phyloP scores from a whole-genome alignment of 2,888 invertebrate genomes.

The Cephus sareptanus region DNA sequence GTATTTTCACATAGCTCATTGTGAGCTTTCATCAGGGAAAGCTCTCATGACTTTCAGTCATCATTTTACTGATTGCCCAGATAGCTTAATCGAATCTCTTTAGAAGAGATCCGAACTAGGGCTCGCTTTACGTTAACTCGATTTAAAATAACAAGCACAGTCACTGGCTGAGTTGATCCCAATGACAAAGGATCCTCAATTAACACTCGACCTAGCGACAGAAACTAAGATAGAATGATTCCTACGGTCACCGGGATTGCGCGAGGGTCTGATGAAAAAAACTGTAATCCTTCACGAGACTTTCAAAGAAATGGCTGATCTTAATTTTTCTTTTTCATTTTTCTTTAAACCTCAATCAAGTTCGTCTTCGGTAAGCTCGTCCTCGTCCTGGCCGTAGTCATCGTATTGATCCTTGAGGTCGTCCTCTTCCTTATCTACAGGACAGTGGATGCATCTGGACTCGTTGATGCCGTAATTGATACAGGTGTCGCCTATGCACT shows the following conservation, averaged over 20 bases:
- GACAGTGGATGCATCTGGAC: constrained; percentile 72
- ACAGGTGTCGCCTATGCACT: constrained; percentile 90
- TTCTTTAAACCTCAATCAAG: constrained; percentile 33
- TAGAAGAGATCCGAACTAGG: background rate
- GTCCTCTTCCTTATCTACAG: constrained; percentile 52
- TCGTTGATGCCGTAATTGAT: constrained; percentile 91
- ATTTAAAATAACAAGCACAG: background rate
- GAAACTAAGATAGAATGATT: background rate
- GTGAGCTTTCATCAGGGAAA: background rate
- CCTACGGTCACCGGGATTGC: background rate
- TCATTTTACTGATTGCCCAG: background rate
- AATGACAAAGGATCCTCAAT: background rate
- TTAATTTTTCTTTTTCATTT: background rate
- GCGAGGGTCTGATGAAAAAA: background rate
- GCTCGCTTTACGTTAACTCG: background rate
- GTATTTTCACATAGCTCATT: background rate
- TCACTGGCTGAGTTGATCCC: background rate
- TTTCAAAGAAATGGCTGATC: background rate
- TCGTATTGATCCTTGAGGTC: constrained; percentile 65
- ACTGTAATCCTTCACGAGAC: background rate
- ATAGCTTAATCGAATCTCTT: background rate
- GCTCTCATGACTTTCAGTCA: background rate
- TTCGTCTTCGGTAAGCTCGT: constrained; percentile 68
- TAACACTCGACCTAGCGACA: background rate
- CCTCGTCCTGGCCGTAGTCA: constrained; percentile 70